These are phyloP conservation scores for Corydoras sp. DNA, from an alignment of 2,113 vertebrate species.

Conservation along the genomic window DNA sequence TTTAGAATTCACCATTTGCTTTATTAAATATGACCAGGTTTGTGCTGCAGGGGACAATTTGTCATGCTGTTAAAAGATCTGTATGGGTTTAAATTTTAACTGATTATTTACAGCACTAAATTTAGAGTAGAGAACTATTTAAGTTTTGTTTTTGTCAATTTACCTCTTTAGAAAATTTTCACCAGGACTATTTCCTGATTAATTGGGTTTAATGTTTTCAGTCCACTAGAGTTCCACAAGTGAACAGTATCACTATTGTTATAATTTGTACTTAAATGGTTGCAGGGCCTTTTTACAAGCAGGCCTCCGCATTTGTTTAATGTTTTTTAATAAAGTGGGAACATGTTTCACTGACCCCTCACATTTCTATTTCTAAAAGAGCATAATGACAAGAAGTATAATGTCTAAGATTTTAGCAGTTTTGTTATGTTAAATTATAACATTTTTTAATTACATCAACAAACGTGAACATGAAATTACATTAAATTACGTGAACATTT, in stretches of 20 bases:
- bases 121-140: conserved; percentile 18
- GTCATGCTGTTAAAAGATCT: conserved; percentile 58
- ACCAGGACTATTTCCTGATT: conserved; percentile 1
- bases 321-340: conserved; percentile 35
- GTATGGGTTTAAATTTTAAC: conserved; percentile 47
- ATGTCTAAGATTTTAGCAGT: no score
- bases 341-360: conserved; percentile 25
- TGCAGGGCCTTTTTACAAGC: conserved; percentile 12
- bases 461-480: no score
- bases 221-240: conserved; percentile 16
- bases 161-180: not conserved
- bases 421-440: no score
- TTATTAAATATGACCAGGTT: conserved; percentile 60
- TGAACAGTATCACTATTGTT: conserved; percentile 15
- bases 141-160: not conserved
- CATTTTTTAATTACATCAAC: no score
- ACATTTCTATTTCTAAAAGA: not conserved
- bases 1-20: conserved; percentile 60
- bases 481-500: no score
- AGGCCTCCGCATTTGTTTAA: conserved; percentile 23
- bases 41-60: conserved; percentile 56
- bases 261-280: conserved; percentile 33
- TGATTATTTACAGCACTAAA: conserved; percentile 7
- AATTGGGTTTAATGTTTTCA: conserved; percentile 26
- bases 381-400: no score